These are phyloP conservation scores for Syngnathus rostellatus DNA, from an alignment of 2,797 vertebrate species.

Conservation along the genomic window DNA sequence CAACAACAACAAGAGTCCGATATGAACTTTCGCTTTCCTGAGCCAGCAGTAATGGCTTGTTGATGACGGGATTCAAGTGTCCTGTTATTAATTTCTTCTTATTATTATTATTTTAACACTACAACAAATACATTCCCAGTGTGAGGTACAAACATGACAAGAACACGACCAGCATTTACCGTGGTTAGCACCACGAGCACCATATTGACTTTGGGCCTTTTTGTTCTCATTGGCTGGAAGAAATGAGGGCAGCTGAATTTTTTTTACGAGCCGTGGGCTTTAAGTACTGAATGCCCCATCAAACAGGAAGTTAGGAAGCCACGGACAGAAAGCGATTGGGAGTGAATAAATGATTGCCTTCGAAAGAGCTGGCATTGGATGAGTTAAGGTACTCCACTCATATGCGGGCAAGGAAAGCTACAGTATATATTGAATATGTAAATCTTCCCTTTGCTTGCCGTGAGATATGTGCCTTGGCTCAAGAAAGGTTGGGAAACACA, in stretches of 20 bases:
- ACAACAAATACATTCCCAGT: slow-evolving; percentile 61
- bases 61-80: slow-evolving; percentile 36
- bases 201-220: not conserved
- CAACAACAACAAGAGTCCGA: slow-evolving; percentile 4
- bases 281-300: not conserved
- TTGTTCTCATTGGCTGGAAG: not conserved
- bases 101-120: slow-evolving; percentile 43
- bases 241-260: not conserved
- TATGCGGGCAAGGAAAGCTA: not conserved
- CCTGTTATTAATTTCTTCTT: slow-evolving; percentile 58
- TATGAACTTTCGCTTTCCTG: slow-evolving; percentile 9
- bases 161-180: slow-evolving; percentile 59
- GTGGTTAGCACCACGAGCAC: slow-evolving; percentile 54
- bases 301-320: too few relatives aligned
- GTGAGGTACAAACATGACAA: slow-evolving; percentile 71
- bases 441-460: not conserved
- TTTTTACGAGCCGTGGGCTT: too few relatives aligned
- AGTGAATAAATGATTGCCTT: too few relatives aligned
- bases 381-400: not conserved
- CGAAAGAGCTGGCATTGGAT: not conserved
- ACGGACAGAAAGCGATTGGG: too few relatives aligned
- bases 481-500: not conserved
- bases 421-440: not conserved
- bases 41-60: slow-evolving; percentile 41
- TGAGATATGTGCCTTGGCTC: not conserved